These are phyloP conservation scores for Perca schrenkii DNA, from an alignment of 2,113 vertebrate genomes.

Conservation along the genomic window DNA sequence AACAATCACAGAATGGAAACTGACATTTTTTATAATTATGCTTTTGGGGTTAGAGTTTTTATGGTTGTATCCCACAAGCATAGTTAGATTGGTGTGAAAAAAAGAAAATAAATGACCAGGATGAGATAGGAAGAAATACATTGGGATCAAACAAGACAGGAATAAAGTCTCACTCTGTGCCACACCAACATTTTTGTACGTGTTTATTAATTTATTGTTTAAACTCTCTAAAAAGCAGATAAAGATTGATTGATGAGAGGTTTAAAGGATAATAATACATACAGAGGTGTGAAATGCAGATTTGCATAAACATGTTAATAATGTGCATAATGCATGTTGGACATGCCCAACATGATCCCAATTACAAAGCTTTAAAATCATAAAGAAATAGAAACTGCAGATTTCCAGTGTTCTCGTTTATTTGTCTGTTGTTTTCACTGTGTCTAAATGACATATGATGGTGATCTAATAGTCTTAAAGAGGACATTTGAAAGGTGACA, in stretches of 20 bases:
- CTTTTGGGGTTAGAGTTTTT: too few relatives aligned
- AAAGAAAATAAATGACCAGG: background rate
- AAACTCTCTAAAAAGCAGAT: background rate
- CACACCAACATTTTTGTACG: too few relatives aligned
- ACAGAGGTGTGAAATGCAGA: background rate
- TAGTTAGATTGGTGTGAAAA: background rate
- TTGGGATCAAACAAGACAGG: background rate
- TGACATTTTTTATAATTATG: too few relatives aligned
- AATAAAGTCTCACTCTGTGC: background rate
- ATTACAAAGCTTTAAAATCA: background rate
- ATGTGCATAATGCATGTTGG: too few relatives aligned
- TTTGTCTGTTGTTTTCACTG: conserved; percentile 4
- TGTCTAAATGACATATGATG: background rate
- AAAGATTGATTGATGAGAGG: background rate
- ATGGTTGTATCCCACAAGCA: background rate
- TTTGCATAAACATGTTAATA: background rate
- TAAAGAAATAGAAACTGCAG: background rate
- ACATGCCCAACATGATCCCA: background rate
- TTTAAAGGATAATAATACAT: background rate
- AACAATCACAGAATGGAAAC: background rate
- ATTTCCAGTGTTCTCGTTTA: conserved; percentile 27
- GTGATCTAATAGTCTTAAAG: background rate
- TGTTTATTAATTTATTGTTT: background rate
- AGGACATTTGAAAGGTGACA: background rate
- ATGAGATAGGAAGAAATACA: background rate